A percentile compares a stretch with the other conserved stretches of the same genome.
These are phyloP conservation scores for Spinibarbus caldwelli DNA, from an alignment of 2,797 vertebrate species.

Conservation along the genomic window DNA sequence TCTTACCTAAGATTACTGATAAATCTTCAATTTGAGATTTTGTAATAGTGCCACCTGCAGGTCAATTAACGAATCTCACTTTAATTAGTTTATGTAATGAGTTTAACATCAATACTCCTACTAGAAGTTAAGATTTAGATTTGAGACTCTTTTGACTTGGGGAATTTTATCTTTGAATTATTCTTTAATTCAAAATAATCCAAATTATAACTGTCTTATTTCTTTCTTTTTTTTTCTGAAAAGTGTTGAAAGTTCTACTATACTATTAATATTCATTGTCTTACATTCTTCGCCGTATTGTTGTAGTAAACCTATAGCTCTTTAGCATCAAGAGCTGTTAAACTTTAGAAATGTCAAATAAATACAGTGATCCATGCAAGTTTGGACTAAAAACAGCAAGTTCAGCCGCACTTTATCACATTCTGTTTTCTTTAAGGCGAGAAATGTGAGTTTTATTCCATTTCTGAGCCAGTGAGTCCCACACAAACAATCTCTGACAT, in stretches of 20 bases:
- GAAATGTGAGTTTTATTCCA: slow-evolving; percentile 76
- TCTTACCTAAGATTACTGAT: not conserved
- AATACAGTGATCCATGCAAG: slow-evolving; percentile 25
- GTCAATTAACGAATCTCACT: not conserved
- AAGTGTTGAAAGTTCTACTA: slow-evolving; percentile 2
- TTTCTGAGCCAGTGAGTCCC: slow-evolving; percentile 76
- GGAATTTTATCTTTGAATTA: too few species aligned
- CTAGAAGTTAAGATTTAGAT: not conserved
- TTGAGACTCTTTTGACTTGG: not conserved
- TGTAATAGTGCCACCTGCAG: slow-evolving; percentile 46
- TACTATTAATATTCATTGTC: not conserved
- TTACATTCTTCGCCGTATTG: not conserved
- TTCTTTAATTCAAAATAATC: not conserved
- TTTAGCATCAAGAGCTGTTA: slow-evolving; percentile 10
- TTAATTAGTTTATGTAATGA: not conserved
- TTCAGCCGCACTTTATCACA: slow-evolving; percentile 39
- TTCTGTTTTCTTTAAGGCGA: slow-evolving; percentile 64
- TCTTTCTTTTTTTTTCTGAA: not conserved
- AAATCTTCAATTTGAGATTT: slow-evolving; percentile 16
- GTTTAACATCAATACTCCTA: not conserved
- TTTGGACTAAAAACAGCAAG: slow-evolving; percentile 38
- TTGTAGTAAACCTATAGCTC: not conserved
- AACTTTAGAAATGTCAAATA: slow-evolving; percentile 34
- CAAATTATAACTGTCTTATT: not conserved
- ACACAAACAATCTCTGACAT: slow-evolving; percentile 81